These are phyloP conservation scores for Scrobipalpa atriplicella DNA, from an alignment of 2,888 invertebrate genomes.

Conservation along the genomic window DNA sequence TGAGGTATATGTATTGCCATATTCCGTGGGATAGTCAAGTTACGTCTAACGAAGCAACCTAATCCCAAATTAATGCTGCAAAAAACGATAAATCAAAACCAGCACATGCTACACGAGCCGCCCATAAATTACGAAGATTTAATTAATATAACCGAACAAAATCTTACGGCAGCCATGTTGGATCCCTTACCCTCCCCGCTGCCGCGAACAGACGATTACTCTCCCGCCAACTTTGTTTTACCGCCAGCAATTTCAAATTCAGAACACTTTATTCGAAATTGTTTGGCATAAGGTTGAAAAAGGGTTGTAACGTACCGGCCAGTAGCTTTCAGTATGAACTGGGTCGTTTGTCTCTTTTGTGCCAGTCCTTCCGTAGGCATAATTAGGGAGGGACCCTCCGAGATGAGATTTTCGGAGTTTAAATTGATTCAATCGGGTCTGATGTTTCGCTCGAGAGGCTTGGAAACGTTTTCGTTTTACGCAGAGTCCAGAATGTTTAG, in stretches of 20 bases:
- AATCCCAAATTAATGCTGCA: constrained; percentile 60
- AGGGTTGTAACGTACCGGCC: constrained; percentile 31
- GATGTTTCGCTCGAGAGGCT: constrained; percentile 70
- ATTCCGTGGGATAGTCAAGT: constrained; percentile 19
- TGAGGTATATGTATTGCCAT: background rate
- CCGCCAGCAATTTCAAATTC: constrained; percentile 27
- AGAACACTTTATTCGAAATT: constrained; percentile 23
- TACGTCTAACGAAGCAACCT: constrained; percentile 37
- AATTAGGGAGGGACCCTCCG: constrained; percentile 78
- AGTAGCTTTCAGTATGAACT: constrained; percentile 28
- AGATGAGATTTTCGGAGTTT: constrained; percentile 78
- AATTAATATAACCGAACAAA: constrained; percentile 80
- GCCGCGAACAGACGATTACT: constrained; percentile 78
- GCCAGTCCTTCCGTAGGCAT: constrained; percentile 74
- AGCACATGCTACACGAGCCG: constrained; percentile 66
- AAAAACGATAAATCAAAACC: constrained; percentile 73
- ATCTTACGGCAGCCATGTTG: constrained; percentile 81
- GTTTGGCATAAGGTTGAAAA: constrained; percentile 38
- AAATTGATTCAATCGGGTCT: constrained; percentile 80
- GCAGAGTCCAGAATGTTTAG: constrained; percentile 54
- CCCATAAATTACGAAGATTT: constrained; percentile 81
- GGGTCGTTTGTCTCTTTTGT: constrained; percentile 62
- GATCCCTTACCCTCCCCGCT: constrained; percentile 70
- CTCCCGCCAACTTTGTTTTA: constrained; percentile 57
- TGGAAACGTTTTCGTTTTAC: constrained; percentile 43